Evolutionary conservation across 2,797 vertebrate genomes (phyloP).

Genomic region (Mormyrops attenuatus): DNA sequence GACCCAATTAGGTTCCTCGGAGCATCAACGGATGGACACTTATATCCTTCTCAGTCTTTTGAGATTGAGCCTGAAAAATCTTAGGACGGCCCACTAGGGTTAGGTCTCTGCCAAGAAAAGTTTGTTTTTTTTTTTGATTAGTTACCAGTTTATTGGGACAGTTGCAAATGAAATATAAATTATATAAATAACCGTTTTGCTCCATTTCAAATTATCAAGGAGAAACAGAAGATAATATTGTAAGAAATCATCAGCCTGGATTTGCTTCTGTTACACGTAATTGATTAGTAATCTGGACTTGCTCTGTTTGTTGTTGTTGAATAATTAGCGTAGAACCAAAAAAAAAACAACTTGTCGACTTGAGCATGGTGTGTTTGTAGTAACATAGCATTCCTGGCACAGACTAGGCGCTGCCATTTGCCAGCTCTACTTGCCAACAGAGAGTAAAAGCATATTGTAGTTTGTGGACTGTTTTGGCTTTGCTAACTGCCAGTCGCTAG

Average conservation of each 20-base stretch:
- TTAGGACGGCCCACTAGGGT: constrained; percentile 28
- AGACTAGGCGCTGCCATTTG: background rate
- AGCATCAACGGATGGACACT: constrained; percentile 57
- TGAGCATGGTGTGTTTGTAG: background rate
- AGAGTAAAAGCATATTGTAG: background rate
- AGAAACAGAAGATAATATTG: background rate
- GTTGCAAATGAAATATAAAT: background rate
- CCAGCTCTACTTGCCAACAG: background rate
- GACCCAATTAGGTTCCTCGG: constrained; percentile 60
- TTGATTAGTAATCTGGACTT: background rate
- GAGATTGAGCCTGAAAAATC: constrained; percentile 44
- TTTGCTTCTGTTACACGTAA: background rate
- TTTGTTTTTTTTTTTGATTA: constrained; percentile 1
- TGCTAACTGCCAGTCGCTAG: background rate
- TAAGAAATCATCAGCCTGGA: background rate
- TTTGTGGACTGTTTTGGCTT: constrained; percentile 4
- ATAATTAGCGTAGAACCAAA: background rate
- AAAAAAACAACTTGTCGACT: background rate
- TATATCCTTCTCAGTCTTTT: constrained; percentile 54
- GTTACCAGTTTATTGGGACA: background rate
- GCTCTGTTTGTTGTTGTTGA: background rate
- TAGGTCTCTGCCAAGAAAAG: constrained; percentile 13
- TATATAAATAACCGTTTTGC: constrained; percentile 21
- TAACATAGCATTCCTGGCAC: background rate
- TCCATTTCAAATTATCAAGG: background rate